phyloP scores from a whole-genome alignment of 2,113 vertebrate species.

The Dasyprocta punctata region DNA sequence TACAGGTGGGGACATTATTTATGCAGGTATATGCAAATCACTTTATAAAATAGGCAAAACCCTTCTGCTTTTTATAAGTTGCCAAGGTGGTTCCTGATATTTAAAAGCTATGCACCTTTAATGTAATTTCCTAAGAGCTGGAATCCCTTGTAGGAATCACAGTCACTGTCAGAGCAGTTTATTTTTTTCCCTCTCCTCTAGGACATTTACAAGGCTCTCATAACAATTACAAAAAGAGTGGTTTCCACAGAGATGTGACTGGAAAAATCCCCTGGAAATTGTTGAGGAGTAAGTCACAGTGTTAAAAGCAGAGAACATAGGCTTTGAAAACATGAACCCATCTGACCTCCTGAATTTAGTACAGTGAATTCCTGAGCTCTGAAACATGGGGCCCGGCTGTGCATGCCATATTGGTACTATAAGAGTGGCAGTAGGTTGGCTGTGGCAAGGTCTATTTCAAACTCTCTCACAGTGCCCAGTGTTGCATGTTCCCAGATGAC shows the following conservation, averaged over 20 bases:
- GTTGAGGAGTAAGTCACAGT: conserved; percentile 82
- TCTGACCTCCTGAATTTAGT: conserved; percentile 80
- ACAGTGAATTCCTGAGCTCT: conserved; percentile 82
- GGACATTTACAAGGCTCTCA: conserved; percentile 76
- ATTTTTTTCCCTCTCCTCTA: conserved; percentile 63
- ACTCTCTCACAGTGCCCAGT: conserved; percentile 84
- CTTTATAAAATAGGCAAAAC: conserved; percentile 84
- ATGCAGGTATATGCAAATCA: conserved; percentile 85
- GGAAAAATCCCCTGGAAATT: conserved; percentile 81
- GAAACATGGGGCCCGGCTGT: conserved; percentile 83
- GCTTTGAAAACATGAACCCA: conserved; percentile 81
- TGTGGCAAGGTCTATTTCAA: conserved; percentile 84
- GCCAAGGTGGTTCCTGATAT: conserved; percentile 85
- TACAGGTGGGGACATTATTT: conserved; percentile 85
- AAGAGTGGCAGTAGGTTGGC: conserved; percentile 84
- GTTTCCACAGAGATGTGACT: conserved; percentile 78
- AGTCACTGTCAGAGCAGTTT: conserved; percentile 74
- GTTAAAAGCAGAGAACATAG: conserved; percentile 81
- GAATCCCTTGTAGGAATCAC: conserved; percentile 77
- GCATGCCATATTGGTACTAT: conserved; percentile 83
- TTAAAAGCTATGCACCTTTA: conserved; percentile 82
- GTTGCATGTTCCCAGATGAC: conserved; percentile 85
- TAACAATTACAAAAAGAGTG: conserved; percentile 72
- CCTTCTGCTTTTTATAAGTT: conserved; percentile 84
- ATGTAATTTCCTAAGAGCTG: conserved; percentile 78